Evolutionary conservation across 2,797 vertebrate species (phyloP).

Genomic region (Poeciliopsis presidionis): DNA sequence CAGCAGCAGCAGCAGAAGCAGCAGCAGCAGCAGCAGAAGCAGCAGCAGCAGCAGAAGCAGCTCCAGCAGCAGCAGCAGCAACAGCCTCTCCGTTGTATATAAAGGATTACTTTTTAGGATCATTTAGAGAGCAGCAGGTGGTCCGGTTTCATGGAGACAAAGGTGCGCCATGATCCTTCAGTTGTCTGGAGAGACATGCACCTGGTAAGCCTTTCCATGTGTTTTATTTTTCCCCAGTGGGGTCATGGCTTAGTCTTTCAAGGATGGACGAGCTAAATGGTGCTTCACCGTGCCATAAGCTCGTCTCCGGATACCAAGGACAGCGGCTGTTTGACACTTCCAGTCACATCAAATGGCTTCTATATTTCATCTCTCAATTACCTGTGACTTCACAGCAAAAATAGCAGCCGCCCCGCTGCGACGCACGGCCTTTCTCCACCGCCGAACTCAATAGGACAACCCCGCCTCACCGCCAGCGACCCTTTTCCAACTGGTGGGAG

Average conservation of each 20-base stretch:
- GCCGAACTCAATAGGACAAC: constrained; percentile 55
- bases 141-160: constrained; percentile 1
- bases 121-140: constrained; percentile 2
- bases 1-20: background rate
- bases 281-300: constrained; percentile 52
- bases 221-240: constrained; percentile 47
- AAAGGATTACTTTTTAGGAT: background rate
- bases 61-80: background rate
- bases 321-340: constrained; percentile 40
- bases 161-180: constrained; percentile 28
- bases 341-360: constrained; percentile 45
- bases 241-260: constrained; percentile 64
- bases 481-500: constrained; percentile 69
- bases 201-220: constrained; percentile 51
- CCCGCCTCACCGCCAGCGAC: constrained; percentile 56
- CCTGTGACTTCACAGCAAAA: constrained; percentile 49
- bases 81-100: background rate
- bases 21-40: background rate
- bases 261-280: constrained; percentile 72
- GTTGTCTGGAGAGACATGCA: constrained; percentile 37
- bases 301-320: constrained; percentile 46
- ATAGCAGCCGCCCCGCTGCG: constrained; percentile 43
- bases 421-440: constrained; percentile 36
- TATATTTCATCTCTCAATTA: constrained; percentile 69
- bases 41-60: background rate